phyloP scores from a whole-genome alignment of 2,797 vertebrate species.

The Neosilurus hyrtlii region DNA sequence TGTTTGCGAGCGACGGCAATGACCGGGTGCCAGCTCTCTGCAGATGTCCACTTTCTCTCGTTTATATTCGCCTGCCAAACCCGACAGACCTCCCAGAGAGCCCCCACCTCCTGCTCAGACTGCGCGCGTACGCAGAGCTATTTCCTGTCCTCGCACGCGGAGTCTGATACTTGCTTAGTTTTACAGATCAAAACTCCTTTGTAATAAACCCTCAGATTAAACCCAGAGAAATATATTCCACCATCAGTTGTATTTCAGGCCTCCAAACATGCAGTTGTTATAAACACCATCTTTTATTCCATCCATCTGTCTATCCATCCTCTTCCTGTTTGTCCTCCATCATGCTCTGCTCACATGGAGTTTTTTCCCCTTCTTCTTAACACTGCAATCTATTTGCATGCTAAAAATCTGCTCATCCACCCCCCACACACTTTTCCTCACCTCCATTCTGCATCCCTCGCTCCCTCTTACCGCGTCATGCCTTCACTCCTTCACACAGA shows the following conservation, averaged over 20 bases:
- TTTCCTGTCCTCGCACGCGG: slow-evolving; percentile 1
- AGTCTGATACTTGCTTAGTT: slow-evolving; percentile 19
- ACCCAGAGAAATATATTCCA: neutral
- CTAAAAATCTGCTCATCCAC: slow-evolving; percentile 41
- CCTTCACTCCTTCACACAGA: neutral
- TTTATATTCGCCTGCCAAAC: slow-evolving; percentile 41
- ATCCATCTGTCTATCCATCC: neutral
- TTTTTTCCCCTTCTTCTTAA: slow-evolving; percentile 27
- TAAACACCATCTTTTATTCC: neutral
- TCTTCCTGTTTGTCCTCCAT: slow-evolving; percentile 23
- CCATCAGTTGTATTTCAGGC: neutral
- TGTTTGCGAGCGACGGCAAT: neutral
- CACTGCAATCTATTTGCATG: slow-evolving; percentile 56
- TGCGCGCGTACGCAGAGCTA: neutral
- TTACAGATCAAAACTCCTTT: neutral
- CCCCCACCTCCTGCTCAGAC: slow-evolving; percentile 4
- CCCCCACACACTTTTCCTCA: slow-evolving; percentile 8
- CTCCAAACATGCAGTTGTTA: neutral
- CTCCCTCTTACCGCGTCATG: slow-evolving; percentile 26
- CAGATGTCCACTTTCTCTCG: slow-evolving; percentile 38
- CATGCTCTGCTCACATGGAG: slow-evolving; percentile 16
- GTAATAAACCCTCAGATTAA: neutral
- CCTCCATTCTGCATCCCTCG: slow-evolving; percentile 20
- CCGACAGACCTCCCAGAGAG: slow-evolving; percentile 37
- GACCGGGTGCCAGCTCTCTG: slow-evolving; percentile 1